Conservation (phyloP, 2,888 invertebrate genomes). For the Pheosia gnoma region DNA sequence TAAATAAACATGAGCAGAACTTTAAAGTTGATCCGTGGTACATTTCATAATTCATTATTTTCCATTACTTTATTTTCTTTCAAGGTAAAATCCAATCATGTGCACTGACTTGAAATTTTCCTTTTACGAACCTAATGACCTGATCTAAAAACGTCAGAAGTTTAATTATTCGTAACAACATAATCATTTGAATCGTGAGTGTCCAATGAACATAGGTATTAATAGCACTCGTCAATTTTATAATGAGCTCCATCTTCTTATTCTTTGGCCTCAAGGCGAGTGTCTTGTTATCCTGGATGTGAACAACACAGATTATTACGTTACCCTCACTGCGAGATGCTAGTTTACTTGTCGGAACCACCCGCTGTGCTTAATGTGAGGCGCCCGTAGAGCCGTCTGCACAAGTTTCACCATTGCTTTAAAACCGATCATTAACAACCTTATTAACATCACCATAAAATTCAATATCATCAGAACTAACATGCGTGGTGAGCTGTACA, state of each 20-base stretch:
- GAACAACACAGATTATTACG: conserved; percentile 75
- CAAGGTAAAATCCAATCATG: neutral
- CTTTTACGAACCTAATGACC: conserved; percentile 41
- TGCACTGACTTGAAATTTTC: neutral
- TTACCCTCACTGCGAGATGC: conserved; percentile 74
- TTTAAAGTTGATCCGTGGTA: neutral
- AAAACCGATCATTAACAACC: conserved; percentile 46
- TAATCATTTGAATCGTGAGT: conserved; percentile 78
- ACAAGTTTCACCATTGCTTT: conserved; percentile 56
- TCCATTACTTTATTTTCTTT: neutral
- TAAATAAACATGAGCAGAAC: neutral
- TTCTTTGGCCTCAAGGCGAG: conserved; percentile 33
- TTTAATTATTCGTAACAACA: conserved; percentile 81
- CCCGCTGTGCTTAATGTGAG: conserved; percentile 81
- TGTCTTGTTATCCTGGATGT: conserved; percentile 66
- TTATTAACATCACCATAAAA: conserved; percentile 41
- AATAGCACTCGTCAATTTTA: conserved; percentile 56
- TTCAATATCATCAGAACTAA: conserved; percentile 36
- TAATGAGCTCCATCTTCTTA: conserved; percentile 38
- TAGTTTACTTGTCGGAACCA: conserved; percentile 76
- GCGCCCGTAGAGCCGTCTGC: conserved; percentile 64
- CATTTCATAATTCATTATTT: neutral
- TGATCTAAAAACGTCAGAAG: conserved; percentile 73
- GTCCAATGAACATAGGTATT: conserved; percentile 72
- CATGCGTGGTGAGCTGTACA: conserved; percentile 59